Evolutionary conservation across 1,140 invertebrate species (phyloP), one percentile per base, ranked within the genome.

Genomic region (Augochlora pura): DNA sequence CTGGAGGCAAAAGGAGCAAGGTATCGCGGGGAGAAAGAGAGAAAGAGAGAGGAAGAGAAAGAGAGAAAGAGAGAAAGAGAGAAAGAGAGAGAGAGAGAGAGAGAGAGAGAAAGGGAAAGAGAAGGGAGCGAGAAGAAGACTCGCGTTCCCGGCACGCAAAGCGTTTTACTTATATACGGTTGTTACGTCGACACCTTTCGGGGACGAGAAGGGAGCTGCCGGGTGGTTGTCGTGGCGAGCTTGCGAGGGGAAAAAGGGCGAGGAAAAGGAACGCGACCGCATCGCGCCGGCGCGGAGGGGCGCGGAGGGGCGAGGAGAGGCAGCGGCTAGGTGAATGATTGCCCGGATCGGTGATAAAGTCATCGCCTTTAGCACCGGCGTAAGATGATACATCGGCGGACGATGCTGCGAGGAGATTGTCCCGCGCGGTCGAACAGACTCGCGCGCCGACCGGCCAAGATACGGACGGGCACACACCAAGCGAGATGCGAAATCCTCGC

Each of bases 331-430:
- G 90, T 93, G 92, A 93, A 93, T 91, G 91, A 93, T 93, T 92
- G 89, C 90, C 87, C 87, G 92, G 92, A 93, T 92, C 90, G 91
- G 90, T 90, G 92, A 93, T 93, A 93, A 93, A 93, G 92, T 93
- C 92, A 91, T 93, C 92, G 92, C 91, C 91, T 93, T 90, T 89
- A 90, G 90, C 89, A 89, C 88, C 89, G 76, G 81, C 83, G 91
- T 93, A 93, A 93, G 91, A 93, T 93, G 92, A 93, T 93, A 93
- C 92, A 93, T 93, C 90, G 92, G 87, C 84, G 90, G 87, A 88
- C 86, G 91, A 92, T 93, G 88, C 81, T 84, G 87, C 81, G 78
- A 60, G 83, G 83, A 92, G 91, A 93, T 93, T 92, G 86, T 88
- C 84, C 80, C 42, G 49, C 49, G 32, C 68, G 54, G 68, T 69